Evolutionary conservation across 2,888 invertebrate species (phyloP).

Genomic region (Pterobdella sp.): DNA sequence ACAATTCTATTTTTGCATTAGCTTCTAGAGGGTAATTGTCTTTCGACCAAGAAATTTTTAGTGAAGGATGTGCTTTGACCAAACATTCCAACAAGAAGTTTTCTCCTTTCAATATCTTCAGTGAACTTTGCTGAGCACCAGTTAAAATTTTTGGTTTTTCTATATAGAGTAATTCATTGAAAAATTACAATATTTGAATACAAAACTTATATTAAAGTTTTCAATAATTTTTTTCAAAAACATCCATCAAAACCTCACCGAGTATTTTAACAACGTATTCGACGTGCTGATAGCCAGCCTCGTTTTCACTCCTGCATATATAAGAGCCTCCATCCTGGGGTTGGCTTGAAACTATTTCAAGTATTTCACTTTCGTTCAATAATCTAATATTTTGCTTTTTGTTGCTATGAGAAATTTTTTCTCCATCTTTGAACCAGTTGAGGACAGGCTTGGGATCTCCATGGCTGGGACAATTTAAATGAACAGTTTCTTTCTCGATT

Average conservation of each 20-base stretch:
- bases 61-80: constrained; percentile 46
- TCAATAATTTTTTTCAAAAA: constrained; percentile 56
- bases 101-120: constrained; percentile 43
- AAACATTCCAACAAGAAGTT: constrained; percentile 46
- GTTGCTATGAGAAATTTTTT: neutral
- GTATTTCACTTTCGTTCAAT: constrained; percentile 40
- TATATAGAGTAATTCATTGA: no score
- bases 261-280: constrained; percentile 43
- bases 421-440: neutral
- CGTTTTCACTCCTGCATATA: constrained; percentile 38
- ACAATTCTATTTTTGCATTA: constrained; percentile 39
- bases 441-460: neutral
- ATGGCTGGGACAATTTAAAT: neutral
- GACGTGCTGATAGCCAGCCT: constrained; percentile 44
- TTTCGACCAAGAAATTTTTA: constrained; percentile 46
- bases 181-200: neutral
- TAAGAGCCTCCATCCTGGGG: constrained; percentile 41
- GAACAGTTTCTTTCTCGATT: neutral
- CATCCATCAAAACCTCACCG: constrained; percentile 52
- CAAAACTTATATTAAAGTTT: neutral
- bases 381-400: constrained; percentile 37
- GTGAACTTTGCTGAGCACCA: constrained; percentile 39
- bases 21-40: constrained; percentile 39
- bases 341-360: constrained; percentile 41
- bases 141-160: constrained; percentile 44